Conservation (phyloP, 2,113 vertebrate genomes). For the Pelodiscus sinensis region DNA sequence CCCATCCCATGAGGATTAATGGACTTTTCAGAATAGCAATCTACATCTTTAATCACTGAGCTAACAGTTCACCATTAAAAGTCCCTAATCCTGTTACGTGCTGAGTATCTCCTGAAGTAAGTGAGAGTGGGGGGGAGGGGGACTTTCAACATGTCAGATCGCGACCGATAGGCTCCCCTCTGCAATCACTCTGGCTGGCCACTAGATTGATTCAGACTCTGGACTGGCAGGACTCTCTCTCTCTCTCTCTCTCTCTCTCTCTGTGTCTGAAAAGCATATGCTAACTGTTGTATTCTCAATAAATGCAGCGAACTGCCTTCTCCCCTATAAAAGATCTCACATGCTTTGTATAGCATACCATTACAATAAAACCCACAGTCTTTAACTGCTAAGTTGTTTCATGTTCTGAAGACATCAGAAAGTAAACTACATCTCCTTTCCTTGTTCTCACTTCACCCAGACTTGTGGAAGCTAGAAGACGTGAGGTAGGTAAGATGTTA, state of each 20-base stretch:
- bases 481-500: not conserved
- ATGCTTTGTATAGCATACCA: too few species aligned
- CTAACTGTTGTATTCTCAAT: too few species aligned
- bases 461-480: not conserved
- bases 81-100: not conserved
- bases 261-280: too few species aligned
- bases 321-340: too few species aligned
- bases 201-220: too few species aligned
- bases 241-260: too few species aligned
- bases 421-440: slow-evolving; percentile 17
- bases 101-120: slow-evolving; percentile 1
- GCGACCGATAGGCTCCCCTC: too few species aligned
- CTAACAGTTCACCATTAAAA: not conserved
- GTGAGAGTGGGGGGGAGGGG: not conserved
- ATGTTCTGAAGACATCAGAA: not conserved
- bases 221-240: too few species aligned
- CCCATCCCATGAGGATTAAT: too few species aligned
- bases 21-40: too few species aligned
- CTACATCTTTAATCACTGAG: not conserved
- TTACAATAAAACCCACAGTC: slow-evolving; percentile 12
- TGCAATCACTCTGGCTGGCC: too few species aligned
- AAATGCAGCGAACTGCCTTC: too few species aligned
- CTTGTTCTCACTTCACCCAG: not conserved
- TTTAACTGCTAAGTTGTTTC: slow-evolving; percentile 30
- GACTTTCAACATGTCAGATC: not conserved